These are phyloP conservation scores for Acanthurus tractus DNA, from an alignment of 2,797 vertebrate genomes.

Conservation along the genomic window DNA sequence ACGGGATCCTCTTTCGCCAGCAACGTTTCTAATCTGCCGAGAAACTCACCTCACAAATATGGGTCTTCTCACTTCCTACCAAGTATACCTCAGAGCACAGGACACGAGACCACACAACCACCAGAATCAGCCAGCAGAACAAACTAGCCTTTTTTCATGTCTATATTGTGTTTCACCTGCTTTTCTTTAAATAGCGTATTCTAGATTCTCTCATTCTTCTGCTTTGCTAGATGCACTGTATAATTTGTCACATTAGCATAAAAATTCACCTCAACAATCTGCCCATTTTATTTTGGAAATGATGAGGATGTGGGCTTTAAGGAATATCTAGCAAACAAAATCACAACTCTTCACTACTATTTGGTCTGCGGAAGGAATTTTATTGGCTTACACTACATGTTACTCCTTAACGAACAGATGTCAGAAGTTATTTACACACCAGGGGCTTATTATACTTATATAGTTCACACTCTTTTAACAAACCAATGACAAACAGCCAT, in stretches of 20 bases:
- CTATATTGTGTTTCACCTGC: background rate
- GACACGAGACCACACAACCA: constrained; percentile 75
- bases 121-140: constrained; percentile 67
- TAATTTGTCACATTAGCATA: background rate
- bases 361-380: background rate
- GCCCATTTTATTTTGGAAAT: constrained; percentile 2
- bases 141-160: constrained; percentile 46
- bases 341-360: background rate
- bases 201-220: constrained; percentile 8
- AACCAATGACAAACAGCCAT: constrained; percentile 1
- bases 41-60: constrained; percentile 67
- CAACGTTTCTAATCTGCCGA: constrained; percentile 71
- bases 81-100: constrained; percentile 86
- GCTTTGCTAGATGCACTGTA: background rate
- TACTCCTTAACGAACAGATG: constrained; percentile 18
- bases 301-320: background rate
- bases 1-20: constrained; percentile 70
- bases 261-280: background rate
- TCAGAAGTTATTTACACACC: constrained; percentile 6
- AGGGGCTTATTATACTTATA: background rate
- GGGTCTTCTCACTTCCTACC: constrained; percentile 76
- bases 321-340: constrained; percentile 12
- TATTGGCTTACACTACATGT: background rate
- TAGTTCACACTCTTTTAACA: background rate
- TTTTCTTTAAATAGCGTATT: constrained; percentile 9